Evolutionary conservation across 2,888 invertebrate species (phyloP).

Genomic region (Blastobasis lacticolella): DNA sequence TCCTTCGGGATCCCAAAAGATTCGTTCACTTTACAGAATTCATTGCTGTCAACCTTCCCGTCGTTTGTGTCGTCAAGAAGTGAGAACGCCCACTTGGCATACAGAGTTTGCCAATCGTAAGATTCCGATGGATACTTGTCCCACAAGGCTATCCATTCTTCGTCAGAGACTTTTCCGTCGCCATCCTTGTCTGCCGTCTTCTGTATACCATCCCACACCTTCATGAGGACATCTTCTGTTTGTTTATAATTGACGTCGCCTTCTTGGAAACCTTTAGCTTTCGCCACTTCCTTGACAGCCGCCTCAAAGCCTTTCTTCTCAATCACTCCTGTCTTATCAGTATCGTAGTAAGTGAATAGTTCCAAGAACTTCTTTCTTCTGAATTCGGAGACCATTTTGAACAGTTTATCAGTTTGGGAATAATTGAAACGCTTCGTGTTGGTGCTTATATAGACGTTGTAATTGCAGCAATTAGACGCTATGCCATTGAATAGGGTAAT

Average conservation of each 20-base stretch:
- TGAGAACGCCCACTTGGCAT: no score
- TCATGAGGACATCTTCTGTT: constrained; percentile 67
- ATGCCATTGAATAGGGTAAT: no score
- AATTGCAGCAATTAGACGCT: no score
- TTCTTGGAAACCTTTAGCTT: not conserved
- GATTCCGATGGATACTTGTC: constrained; percentile 64
- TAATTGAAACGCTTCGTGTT: no score
- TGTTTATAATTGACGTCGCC: not conserved
- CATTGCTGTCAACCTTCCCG: no score
- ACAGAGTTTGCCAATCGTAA: no score
- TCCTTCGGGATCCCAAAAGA: no score
- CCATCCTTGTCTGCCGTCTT: constrained; percentile 83
- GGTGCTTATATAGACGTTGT: no score
- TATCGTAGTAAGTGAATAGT: constrained; percentile 87
- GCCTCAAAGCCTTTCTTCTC: constrained; percentile 72
- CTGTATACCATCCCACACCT: constrained; percentile 85
- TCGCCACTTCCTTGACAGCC: not conserved
- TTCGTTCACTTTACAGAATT: no score
- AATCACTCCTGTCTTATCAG: constrained; percentile 86
- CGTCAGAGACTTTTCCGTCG: constrained; percentile 85
- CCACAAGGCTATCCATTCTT: constrained; percentile 89
- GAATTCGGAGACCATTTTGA: constrained; percentile 77
- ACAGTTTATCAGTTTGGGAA: no score
- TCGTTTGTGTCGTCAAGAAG: no score
- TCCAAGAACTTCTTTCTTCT: constrained; percentile 85